A percentile compares a stretch with the other conserved stretches of the same genome.
Conservation (phyloP, 2,888 invertebrate species). For the Peribatodes rhomboidaria region DNA sequence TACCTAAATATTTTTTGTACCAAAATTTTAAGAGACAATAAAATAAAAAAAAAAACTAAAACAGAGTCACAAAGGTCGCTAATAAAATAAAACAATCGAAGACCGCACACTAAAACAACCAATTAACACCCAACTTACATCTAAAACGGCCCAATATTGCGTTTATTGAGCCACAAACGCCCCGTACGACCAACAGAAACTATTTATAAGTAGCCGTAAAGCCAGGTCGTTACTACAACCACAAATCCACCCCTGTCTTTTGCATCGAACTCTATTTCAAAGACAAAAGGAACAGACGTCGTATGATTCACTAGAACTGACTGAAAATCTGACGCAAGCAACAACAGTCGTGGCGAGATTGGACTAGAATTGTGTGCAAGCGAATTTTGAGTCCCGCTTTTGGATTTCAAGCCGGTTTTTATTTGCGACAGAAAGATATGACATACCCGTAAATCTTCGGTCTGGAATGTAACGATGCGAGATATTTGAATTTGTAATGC, state of each 20-base stretch:
- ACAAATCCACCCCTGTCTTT: conserved; percentile 69
- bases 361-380: neutral
- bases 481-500: conserved; percentile 47
- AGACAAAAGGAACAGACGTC: conserved; percentile 56
- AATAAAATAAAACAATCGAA: conserved; percentile 25
- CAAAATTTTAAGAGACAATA: no score
- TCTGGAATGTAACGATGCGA: conserved; percentile 26
- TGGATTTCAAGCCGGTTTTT: conserved; percentile 5
- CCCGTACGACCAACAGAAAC: conserved; percentile 31
- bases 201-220: conserved; percentile 47
- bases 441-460: conserved; percentile 36
- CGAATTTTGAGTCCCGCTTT: neutral
- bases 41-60: no score
- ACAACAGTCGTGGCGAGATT: conserved; percentile 4
- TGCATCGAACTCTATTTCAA: conserved; percentile 57
- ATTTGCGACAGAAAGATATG: conserved; percentile 20
- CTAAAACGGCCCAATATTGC: conserved; percentile 28
- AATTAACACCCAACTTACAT: conserved; percentile 34
- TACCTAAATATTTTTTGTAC: no score
- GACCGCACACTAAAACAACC: conserved; percentile 28
- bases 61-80: neutral
- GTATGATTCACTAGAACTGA: conserved; percentile 47
- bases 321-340: conserved; percentile 26
- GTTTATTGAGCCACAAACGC: conserved; percentile 35
- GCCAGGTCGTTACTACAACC: conserved; percentile 53